Conservation (phyloP, 2,113 vertebrate species). For the Ploceus nigricollis region DNA sequence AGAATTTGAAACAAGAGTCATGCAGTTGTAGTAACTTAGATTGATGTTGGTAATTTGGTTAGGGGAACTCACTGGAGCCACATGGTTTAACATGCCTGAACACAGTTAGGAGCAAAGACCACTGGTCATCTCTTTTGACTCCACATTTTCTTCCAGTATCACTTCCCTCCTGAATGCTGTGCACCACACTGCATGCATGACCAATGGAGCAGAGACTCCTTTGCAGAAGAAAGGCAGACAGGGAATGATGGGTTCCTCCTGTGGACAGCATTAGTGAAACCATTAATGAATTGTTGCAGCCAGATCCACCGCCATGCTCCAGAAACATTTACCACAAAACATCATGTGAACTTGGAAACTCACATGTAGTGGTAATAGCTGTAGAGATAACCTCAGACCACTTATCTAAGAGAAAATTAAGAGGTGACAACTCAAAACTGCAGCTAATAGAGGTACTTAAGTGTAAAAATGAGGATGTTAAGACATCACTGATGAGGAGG, state of each 20-base stretch:
- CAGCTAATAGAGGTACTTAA: neutral
- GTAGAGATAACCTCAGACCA: neutral
- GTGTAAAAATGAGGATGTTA: neutral
- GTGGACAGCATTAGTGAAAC: neutral
- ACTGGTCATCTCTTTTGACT: neutral
- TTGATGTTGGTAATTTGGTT: neutral
- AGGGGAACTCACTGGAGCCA: neutral
- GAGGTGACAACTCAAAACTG: neutral
- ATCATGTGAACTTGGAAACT: neutral
- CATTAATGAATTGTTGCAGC: neutral
- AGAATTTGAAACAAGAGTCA: neutral
- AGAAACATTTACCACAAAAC: neutral
- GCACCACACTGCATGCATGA: accelerated
- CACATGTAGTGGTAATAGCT: neutral
- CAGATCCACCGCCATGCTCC: neutral
- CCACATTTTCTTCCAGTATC: neutral
- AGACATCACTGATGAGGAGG: neutral
- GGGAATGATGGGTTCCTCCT: neutral
- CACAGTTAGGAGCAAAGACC: neutral
- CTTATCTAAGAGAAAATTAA: neutral
- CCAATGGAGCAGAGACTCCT: neutral
- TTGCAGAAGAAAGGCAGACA: neutral
- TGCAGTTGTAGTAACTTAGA: neutral
- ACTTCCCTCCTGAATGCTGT: accelerated
- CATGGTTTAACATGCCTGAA: neutral